Base-by-base conservation (phyloP, 2,113 vertebrate species). In the Thalassarche chlororhynchos region DNA sequence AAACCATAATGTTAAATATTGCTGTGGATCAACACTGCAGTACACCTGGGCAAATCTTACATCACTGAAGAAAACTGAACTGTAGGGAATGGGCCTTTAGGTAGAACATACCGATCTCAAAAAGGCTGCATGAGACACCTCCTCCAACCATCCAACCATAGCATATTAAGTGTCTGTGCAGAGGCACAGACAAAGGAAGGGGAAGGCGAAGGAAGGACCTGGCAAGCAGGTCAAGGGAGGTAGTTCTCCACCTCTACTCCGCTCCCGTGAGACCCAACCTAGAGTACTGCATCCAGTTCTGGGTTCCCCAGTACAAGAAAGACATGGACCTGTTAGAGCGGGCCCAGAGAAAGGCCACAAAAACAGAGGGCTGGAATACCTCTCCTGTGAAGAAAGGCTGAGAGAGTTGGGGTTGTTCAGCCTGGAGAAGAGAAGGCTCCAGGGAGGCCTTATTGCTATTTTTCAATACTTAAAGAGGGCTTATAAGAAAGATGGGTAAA, bases 221-320 rank as follows among this genome's bases (percentile, higher is more conserved):
- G 24, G 40, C 26, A 32, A 87, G 34, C 14, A 65, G 26, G 8
- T 20, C 5, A 8, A 64, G n/a, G 29, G 47, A 68, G 9, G 19
- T 23, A 9, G 62, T 23, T 54, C 6, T 46, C 10, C 6, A 5
- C 3, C 26, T 91, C 23, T 25, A 29, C 10, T 68, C 38, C 5
- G 1, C 10, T n/a, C 31, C 62, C 5, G 1, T 32, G 40, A 84
- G 29, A 79, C 6, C 1, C 28, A 18, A 5, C 3, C 34, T 61
- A 14, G 24, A 62, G 16, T 65, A 60, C 17, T n/a, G 16, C 9
- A 12, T 13, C 21, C 46, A 47, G 5, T 24, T 77, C 32, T 81
- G 34, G 7, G 8, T 5, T 55, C 15, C n/a, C 13, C 62, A 40
- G 44, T 20, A 76, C 8, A 72, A 77, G 66, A 64, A 44, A 61